These are phyloP conservation scores for Virgularia gustaviana DNA, from an alignment of 92 coral and sea anemone species.

Conservation along the genomic window DNA sequence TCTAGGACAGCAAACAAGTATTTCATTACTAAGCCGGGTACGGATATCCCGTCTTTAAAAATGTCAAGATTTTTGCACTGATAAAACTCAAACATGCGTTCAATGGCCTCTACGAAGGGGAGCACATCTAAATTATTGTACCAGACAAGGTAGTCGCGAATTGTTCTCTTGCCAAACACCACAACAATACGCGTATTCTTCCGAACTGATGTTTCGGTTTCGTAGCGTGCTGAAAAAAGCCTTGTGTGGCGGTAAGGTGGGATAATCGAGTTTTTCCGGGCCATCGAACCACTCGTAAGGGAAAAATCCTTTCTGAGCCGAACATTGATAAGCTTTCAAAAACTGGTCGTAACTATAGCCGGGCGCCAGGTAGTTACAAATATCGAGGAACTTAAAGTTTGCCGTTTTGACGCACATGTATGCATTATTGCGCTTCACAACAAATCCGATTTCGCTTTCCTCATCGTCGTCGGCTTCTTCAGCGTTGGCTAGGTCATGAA, in stretches of 20 bases:
- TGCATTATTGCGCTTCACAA: too few species aligned
- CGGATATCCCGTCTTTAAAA: slow-evolving; percentile 29
- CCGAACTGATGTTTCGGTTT: slow-evolving; percentile 6
- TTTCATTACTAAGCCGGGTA: slow-evolving; percentile 39
- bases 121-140: neutral
- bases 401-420: too few species aligned
- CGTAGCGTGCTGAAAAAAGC: slow-evolving; percentile 5
- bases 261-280: too few species aligned
- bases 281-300: slow-evolving; percentile 17
- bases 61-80: neutral
- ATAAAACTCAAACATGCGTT: too few species aligned
- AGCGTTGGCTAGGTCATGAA: too few species aligned
- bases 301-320: too few species aligned
- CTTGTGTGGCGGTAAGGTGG: slow-evolving; percentile 17
- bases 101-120: too few species aligned
- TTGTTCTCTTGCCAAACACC: neutral
- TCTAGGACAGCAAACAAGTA: slow-evolving; percentile 35
- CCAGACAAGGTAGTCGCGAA: slow-evolving; percentile 16
- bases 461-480: too few species aligned
- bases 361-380: neutral
- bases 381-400: slow-evolving; percentile 4
- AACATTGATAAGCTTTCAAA: slow-evolving; percentile 23
- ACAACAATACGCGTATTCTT: slow-evolving; percentile 7
- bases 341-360: slow-evolving; percentile 7
- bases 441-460: neutral